phyloP scores from a whole-genome alignment of 2,113 vertebrate genomes.

The Neogobius melanostomus region DNA sequence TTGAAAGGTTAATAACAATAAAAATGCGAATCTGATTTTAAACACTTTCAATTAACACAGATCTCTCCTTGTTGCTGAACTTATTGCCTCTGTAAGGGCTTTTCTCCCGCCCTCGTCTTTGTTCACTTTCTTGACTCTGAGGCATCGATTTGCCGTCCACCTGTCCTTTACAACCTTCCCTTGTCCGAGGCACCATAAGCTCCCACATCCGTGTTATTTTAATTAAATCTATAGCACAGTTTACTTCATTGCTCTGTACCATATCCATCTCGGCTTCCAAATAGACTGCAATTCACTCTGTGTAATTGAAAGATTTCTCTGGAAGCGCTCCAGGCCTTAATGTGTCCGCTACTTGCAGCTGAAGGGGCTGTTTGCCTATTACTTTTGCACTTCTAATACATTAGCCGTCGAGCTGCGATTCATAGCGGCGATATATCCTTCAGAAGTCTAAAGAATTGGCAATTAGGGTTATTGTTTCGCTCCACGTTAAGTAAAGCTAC shows the following conservation, averaged over 20 bases:
- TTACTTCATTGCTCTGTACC: conserved; percentile 74
- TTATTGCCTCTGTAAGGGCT: conserved; percentile 28
- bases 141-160: conserved; percentile 67
- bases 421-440: conserved; percentile 59
- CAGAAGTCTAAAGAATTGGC: conserved; percentile 47
- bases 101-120: conserved; percentile 51
- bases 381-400: conserved; percentile 69
- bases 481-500: conserved; percentile 11
- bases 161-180: conserved; percentile 59
- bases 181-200: conserved; percentile 56
- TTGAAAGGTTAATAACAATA: conserved; percentile 6
- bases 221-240: conserved; percentile 81
- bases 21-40: conserved; percentile 6
- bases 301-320: conserved; percentile 80
- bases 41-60: conserved; percentile 25
- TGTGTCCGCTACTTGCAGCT: conserved; percentile 71
- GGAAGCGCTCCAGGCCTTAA: conserved; percentile 74
- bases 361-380: conserved; percentile 61
- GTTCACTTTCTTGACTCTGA: conserved; percentile 37
- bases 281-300: conserved; percentile 72
- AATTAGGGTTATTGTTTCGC: conserved; percentile 62
- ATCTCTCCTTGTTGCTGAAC: conserved; percentile 22
- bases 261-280: conserved; percentile 73
- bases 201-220: conserved; percentile 75
- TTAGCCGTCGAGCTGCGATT: conserved; percentile 57